Percentiles rank a stretch among this genome's conserved stretches.
Evolutionary conservation across 2,113 vertebrate species (phyloP).

Genomic region (Podarcis cretensis): DNA sequence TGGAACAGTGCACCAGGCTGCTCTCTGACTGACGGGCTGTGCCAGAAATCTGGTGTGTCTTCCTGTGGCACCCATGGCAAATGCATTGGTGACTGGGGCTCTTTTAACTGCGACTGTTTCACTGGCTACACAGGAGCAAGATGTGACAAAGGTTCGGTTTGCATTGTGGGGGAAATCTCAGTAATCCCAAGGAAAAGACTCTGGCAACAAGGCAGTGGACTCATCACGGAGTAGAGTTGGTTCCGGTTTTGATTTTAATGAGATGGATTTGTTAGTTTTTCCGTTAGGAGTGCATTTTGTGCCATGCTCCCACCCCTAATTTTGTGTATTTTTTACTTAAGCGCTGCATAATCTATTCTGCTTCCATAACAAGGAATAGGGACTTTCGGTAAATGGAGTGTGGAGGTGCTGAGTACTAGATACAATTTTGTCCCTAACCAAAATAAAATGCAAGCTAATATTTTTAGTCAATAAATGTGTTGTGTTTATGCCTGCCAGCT

Average conservation of each 20-base stretch:
- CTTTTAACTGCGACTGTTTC: conserved; percentile 85
- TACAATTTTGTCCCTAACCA: neutral
- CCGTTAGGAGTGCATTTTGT: neutral
- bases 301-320: neutral
- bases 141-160: conserved; percentile 81
- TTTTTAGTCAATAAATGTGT: no score
- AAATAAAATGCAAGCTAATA: neutral
- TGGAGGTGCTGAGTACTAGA: neutral
- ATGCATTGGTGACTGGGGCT: conserved; percentile 84
- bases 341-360: neutral
- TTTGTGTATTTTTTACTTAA: neutral
- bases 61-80: conserved; percentile 84
- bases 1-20: conserved; percentile 84
- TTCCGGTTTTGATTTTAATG: neutral
- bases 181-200: neutral
- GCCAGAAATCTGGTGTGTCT: conserved; percentile 72
- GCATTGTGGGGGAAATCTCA: neutral
- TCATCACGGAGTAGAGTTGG: neutral
- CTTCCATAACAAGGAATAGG: neutral
- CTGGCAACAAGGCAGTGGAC: neutral
- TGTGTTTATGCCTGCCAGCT: no score
- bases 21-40: conserved; percentile 79
- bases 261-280: neutral
- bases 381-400: neutral
- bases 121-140: conserved; percentile 82